phyloP scores from a whole-genome alignment of 2,113 vertebrate species.

The Barbus barbus region DNA sequence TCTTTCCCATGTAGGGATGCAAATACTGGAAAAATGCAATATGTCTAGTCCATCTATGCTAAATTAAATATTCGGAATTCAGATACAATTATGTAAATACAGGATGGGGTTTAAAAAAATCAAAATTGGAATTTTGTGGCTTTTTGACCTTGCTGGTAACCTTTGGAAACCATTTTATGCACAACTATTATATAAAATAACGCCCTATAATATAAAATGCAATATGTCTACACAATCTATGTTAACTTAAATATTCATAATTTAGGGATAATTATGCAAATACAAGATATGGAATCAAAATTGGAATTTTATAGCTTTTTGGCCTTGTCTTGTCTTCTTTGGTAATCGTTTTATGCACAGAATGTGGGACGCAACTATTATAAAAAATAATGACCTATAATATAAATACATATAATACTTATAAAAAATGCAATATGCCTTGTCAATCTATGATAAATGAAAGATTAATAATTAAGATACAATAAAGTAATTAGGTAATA shows the following conservation, averaged over 20 bases:
- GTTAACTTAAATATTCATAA: background rate
- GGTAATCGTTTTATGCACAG: too few species aligned
- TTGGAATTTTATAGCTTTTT: too few species aligned
- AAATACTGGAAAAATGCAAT: background rate
- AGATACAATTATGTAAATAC: slow-evolving; percentile 4
- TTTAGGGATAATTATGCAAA: slow-evolving; percentile 12
- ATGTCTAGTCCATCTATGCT: background rate
- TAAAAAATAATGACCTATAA: too few species aligned
- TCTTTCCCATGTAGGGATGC: background rate
- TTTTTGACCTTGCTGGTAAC: background rate
- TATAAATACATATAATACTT: too few species aligned
- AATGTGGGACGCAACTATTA: too few species aligned
- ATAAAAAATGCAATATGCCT: too few species aligned
- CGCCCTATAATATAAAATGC: background rate
- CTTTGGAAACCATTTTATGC: background rate
- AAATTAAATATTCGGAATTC: background rate
- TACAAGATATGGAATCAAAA: too few species aligned
- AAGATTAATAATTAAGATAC: too few species aligned
- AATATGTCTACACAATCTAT: background rate
- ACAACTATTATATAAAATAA: background rate
- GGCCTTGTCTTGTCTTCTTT: too few species aligned
- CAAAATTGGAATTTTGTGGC: too few species aligned
- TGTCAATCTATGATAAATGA: too few species aligned
- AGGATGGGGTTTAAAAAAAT: background rate
- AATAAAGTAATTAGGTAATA: too few species aligned